Percentiles rank a stretch among this genome's conserved stretches.
Conservation (phyloP, 2,888 invertebrate species). For the Dicroscelio sp. region DNA sequence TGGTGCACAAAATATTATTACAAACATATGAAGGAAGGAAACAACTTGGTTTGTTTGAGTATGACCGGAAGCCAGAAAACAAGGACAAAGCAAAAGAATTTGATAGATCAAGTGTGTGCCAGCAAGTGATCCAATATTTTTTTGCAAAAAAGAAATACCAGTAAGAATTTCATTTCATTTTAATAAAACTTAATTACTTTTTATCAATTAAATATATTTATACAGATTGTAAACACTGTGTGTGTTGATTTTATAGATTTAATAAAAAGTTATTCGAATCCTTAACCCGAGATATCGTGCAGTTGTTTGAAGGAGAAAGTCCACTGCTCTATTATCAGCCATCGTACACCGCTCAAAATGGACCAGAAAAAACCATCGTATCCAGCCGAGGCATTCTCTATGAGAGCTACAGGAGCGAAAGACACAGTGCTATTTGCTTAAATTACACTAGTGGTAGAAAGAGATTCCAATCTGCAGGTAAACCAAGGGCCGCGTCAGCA, state of each 20-base stretch:
- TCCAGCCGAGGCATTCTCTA: constrained; percentile 15
- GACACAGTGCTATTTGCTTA: constrained; percentile 35
- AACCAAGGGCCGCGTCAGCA: neutral
- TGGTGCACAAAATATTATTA: neutral
- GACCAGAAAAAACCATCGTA: neutral
- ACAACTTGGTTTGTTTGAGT: neutral
- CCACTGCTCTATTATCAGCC: neutral
- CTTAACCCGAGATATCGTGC: neutral
- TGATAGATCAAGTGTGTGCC: constrained; percentile 12
- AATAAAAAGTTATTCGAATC: neutral
- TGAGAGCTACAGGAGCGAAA: constrained; percentile 29
- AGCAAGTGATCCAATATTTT: constrained; percentile 31
- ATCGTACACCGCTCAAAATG: neutral
- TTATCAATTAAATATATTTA: too few species aligned
- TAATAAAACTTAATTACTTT: too few species aligned
- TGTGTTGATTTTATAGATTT: neutral
- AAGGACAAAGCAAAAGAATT: constrained; percentile 23
- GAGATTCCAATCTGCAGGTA: neutral
- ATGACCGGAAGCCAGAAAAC: constrained; percentile 29
- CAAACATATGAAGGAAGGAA: constrained; percentile 11
- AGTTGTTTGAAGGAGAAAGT: neutral
- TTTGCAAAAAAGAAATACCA: constrained; percentile 11
- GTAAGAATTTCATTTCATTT: constrained; percentile 1
- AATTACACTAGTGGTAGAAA: neutral
- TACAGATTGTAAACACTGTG: neutral